Base-by-base conservation (phyloP, 1,140 invertebrate species). In the Melipona quadrifasciata region DNA sequence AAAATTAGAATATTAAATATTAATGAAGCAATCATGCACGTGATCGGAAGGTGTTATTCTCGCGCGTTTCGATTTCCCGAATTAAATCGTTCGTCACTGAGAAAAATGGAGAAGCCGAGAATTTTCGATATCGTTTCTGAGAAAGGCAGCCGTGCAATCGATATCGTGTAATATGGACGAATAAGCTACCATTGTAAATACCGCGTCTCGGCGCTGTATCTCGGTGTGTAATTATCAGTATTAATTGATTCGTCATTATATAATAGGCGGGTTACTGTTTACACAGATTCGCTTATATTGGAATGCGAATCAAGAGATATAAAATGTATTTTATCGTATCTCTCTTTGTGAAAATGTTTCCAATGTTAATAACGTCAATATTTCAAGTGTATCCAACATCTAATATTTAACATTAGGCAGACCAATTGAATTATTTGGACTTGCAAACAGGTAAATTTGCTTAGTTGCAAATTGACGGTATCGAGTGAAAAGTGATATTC, bases 171-270 rank as follows among this genome's bases (percentile, higher is more conserved):
- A 31, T 17, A 34, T 24, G 31, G 39, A 34, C 55, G n/a, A 27
- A 80, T 51, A 51, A 47, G 19, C 11, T 19, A 3, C 8, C 57
- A 73, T 72, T 47, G 31, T 55, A 65, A 82, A 65, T 65, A 67
- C 3, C 27, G 24, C 3, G 57, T 5, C 14, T 10, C 31, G 21
- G n/a, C 39, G 31, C 12, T 73, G 12, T 8, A 47, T 47, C 39
- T 47, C 39, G 39, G 6, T 47, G 19, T 24, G 27, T n/a, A 67
- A 53, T 76, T 65, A 76, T 82, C 80, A 27, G 61, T 67, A 58
- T 67, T 82, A 82, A 82, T 82, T 82, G 51, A 82, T 82, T 75
- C 72, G 11, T 67, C 51, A n/a, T 82, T 82, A 82, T 55, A 55
- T 82, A 82, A 82, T 76, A 31, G 16, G 4, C 55, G 51, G 51